phyloP scores from a whole-genome alignment of 2,888 invertebrate genomes.

The Cancer borealis region DNA sequence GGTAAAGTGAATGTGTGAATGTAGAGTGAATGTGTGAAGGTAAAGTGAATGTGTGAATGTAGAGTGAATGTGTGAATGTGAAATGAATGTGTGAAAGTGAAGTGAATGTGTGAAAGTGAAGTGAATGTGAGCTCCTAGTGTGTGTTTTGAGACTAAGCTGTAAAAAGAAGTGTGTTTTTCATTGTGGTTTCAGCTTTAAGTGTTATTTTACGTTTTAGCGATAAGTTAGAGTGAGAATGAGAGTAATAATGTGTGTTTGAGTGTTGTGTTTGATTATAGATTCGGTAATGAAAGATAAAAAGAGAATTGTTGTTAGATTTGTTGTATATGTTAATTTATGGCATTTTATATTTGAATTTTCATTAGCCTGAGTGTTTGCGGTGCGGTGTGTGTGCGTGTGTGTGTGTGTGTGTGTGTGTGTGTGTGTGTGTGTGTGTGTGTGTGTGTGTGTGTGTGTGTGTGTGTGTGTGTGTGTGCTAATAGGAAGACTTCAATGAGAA shows the following conservation, averaged over 20 bases:
- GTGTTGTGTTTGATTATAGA: not conserved
- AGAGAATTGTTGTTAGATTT: not conserved
- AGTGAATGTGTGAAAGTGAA: too few relatives aligned
- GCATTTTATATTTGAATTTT: not conserved
- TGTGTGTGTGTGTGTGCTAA: not conserved
- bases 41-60: too few relatives aligned
- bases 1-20: too few relatives aligned
- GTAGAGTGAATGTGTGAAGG: not conserved
- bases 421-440: conserved; percentile 52
- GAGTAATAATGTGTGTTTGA: not conserved
- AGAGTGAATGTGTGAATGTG: too few relatives aligned
- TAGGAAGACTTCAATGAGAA: not conserved
- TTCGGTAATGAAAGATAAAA: not conserved
- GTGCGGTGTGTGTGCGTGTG: not conserved
- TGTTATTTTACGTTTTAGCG: not conserved
- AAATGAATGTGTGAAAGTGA: not conserved
- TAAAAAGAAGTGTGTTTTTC: not conserved
- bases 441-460: conserved; percentile 38
- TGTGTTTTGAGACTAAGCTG: not conserved
- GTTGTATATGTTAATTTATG: not conserved
- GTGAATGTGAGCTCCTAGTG: not conserved
- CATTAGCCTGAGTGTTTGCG: not conserved
- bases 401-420: conserved; percentile 53
- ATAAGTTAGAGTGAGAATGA: not conserved
- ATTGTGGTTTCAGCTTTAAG: not conserved